Base-by-base conservation (phyloP, 2,113 vertebrate genomes). In the Sturnira hondurensis region DNA sequence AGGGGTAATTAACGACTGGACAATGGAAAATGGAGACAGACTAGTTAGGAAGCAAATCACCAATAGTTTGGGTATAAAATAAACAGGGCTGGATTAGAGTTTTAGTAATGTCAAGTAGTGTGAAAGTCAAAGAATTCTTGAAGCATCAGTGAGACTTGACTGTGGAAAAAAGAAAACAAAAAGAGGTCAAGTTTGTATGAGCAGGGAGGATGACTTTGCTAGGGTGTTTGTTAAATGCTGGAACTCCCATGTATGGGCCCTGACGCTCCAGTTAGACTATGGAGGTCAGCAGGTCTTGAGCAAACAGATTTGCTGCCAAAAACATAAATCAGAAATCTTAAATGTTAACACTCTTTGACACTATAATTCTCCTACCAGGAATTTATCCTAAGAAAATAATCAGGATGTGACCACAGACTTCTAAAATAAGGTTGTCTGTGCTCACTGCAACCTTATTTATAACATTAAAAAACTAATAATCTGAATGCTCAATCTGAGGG, bases 371-470 rank as follows among this genome's bases (percentile, higher is more conserved):
- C 63, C 36, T 73, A 54, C 36, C n/a, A 65, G 45, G 26, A 77
- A 82, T 71, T 95, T 81, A 54, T 65, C 45, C 52, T 70, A 95
- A 80, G 20, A 73, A 91, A 92, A 71, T 65, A 91, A 58, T 56
- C 52, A 78, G 24, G 45, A 43, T 47, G 4, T 88, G 41, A 41
- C 9, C 38, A 80, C 17, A 65, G n/a, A 73, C 71, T 96, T 94
- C 41, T 86, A 63, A 91, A 94, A 81, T 91, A 96, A 89, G 17
- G 54, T 76, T 36, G 1, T 50, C 3, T 71, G 15, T 74, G 19
- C 33, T 94, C 63, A 80, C 1, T 71, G 26, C 16, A 85, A 90
- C 61, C 31, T 96, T 95, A 93, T 56, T 89, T 86, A 83, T 65
- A 86, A 68, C 50, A 80, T 4, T 50, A 26, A 95, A 73, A 86